These are phyloP conservation scores for Caenorhabditis briggsae DNA, from an alignment of 1,140 invertebrate genomes.

Conservation along the genomic window DNA sequence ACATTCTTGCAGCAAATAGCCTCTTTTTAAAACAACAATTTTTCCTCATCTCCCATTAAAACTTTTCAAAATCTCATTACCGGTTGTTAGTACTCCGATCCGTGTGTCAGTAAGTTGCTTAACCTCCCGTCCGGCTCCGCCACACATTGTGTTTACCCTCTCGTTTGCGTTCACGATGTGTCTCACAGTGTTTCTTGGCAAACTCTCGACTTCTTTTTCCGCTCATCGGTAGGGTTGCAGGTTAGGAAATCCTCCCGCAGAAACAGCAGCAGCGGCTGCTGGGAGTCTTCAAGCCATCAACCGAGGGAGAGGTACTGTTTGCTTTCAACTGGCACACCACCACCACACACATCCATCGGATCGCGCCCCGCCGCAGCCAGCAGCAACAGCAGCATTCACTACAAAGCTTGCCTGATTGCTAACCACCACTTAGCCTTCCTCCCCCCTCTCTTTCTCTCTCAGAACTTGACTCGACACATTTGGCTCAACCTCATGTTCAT, in stretches of 20 bases:
- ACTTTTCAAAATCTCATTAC: constrained; percentile 46
- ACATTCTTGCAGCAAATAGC: no score
- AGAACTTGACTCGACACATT: constrained; percentile 51
- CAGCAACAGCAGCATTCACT: constrained; percentile 37
- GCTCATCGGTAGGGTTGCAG: constrained; percentile 45
- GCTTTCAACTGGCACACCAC: constrained; percentile 51
- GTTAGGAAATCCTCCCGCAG: no score
- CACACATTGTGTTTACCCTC: constrained; percentile 48
- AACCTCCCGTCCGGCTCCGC: background rate
- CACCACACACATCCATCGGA: constrained; percentile 5
- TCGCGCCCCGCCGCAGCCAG: constrained; percentile 35
- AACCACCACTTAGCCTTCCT: constrained; percentile 52
- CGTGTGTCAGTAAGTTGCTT: constrained; percentile 44
- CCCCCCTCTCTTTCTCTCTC: background rate
- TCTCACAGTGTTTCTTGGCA: constrained; percentile 51
- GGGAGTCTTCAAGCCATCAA: constrained; percentile 51
- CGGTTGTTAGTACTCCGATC: constrained; percentile 45
- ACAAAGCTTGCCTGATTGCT: constrained; percentile 51
- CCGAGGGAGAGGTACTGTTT: constrained; percentile 43
- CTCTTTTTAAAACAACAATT: no score
- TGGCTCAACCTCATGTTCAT: constrained; percentile 41
- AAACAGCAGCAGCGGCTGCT: background rate
- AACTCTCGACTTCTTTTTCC: constrained; percentile 51
- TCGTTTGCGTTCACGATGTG: constrained; percentile 50
- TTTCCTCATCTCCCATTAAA: background rate